phyloP scores from a whole-genome alignment of 2,888 invertebrate species.

The Clivina fossor region DNA sequence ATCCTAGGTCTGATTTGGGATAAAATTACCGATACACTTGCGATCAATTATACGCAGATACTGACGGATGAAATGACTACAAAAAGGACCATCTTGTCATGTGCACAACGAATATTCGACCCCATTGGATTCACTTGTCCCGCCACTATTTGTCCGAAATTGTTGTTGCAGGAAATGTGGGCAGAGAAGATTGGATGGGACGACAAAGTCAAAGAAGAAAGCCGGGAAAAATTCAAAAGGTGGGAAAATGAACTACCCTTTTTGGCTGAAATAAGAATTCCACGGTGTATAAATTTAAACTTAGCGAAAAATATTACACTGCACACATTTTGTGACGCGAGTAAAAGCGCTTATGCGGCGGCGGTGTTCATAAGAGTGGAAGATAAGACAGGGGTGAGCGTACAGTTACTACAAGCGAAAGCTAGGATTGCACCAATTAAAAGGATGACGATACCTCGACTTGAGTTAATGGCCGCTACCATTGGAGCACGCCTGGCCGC shows the following conservation, averaged over 20 bases:
- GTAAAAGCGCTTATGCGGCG: slow-evolving; percentile 3
- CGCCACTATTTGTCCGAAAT: slow-evolving; percentile 38
- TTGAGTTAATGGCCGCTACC: slow-evolving; percentile 44
- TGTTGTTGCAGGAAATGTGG: slow-evolving; percentile 39
- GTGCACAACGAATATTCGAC: slow-evolving; percentile 40
- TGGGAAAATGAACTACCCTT: slow-evolving; percentile 25
- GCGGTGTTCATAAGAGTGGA: slow-evolving; percentile 7
- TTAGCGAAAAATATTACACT: neutral
- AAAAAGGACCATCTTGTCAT: slow-evolving; percentile 13
- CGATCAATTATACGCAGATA: neutral
- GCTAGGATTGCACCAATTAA: slow-evolving; percentile 42
- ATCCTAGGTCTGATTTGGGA: slow-evolving; percentile 10
- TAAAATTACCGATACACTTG: slow-evolving; percentile 16
- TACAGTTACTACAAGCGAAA: slow-evolving; percentile 40
- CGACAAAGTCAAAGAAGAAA: slow-evolving; percentile 25
- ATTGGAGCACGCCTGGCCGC: slow-evolving; percentile 40
- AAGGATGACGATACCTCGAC: slow-evolving; percentile 42
- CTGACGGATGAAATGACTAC: slow-evolving; percentile 4
- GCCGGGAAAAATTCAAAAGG: slow-evolving; percentile 36
- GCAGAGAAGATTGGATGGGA: slow-evolving; percentile 34
- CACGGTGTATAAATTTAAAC: slow-evolving; percentile 10
- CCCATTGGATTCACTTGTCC: slow-evolving; percentile 41
- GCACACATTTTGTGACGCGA: neutral
- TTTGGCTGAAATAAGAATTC: slow-evolving; percentile 11
- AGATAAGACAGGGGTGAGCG: slow-evolving; percentile 36